Conservation (phyloP, 1,140 invertebrate genomes). For the Microplitis mediator region DNA sequence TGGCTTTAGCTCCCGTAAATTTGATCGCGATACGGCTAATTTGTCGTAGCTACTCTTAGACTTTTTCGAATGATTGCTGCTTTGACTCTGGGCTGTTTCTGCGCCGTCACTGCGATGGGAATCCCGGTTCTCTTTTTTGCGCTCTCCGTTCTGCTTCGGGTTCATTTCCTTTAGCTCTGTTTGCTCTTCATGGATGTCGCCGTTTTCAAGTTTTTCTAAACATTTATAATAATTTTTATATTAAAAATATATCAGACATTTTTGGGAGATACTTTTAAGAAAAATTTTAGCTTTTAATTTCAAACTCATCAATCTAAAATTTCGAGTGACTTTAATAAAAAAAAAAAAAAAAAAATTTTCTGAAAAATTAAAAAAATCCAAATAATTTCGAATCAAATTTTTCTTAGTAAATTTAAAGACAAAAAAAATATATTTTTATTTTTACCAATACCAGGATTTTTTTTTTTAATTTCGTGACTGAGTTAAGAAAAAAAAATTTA, state of each 20-base stretch:
- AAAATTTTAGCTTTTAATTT: too few relatives aligned
- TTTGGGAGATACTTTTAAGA: too few relatives aligned
- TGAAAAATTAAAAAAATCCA: too few relatives aligned
- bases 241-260: neutral
- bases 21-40: conserved; percentile 72
- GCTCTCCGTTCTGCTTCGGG: conserved; percentile 46
- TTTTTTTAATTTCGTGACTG: too few relatives aligned
- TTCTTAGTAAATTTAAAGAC: too few relatives aligned
- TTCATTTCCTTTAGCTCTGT: conserved; percentile 63
- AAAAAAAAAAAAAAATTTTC: too few relatives aligned
- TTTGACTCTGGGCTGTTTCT: conserved; percentile 77
- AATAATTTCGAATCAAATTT: too few relatives aligned
- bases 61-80: conserved; percentile 71
- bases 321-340: too few relatives aligned
- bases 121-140: conserved; percentile 61
- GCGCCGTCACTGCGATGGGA: conserved; percentile 81
- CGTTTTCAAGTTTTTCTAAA: conserved; percentile 67
- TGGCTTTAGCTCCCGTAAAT: conserved; percentile 81
- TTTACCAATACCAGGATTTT: too few relatives aligned
- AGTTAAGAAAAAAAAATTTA: too few relatives aligned
- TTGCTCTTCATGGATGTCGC: conserved; percentile 66
- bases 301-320: too few relatives aligned
- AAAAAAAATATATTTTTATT: too few relatives aligned
- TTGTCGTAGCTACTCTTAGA: conserved; percentile 81
- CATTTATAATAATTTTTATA: neutral